Evolutionary conservation across 1,140 invertebrate genomes (phyloP), one percentile per base, ranked within the genome.

Genomic region (Melanaphis sacchari): DNA sequence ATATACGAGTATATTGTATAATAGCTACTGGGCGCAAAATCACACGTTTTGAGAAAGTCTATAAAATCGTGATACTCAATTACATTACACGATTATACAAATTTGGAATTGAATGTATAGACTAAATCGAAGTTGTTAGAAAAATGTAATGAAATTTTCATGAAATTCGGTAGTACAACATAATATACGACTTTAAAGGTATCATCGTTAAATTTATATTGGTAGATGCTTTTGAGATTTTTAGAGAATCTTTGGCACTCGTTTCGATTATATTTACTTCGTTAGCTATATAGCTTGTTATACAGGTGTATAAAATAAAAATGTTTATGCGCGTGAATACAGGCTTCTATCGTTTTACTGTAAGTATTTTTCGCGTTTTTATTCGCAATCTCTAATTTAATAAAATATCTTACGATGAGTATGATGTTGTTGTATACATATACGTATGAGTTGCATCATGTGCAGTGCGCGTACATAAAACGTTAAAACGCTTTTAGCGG

Each of bases 401-500:
- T 66, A 66, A 66, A 90, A 66, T 66, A 41, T 41, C 24, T 66
- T 41, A 66, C 54, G 26, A 66, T 40, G 26, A 59, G 89, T 54
- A 9, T 7, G 49, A 6, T 18, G 84, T 38, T 52, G 15, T 76
- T 36, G n/a, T n/a, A 43, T n/a, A 36, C 52, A 89, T 89, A 52
- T 36, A 46, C 31, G 21, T 49, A n/a, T 4, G 36, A 87, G 84
- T 87, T 87, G 84, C 15, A 26, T 21, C 41, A 15, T n/a, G 85
- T 38, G n/a, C 15, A 41, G 15, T 26, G 31, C 36, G 22, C 31
- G 22, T 59, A 41, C 54, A 66, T 90, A 90, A 90, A 90, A 90
- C n/a, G 26, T 26, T 41, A 59, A 66, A 90, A 90, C 81, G 91
- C 49, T 84, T 84, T 93, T 93, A 93, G 36, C 22, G 46, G 54